phyloP scores from a whole-genome alignment of 1,140 invertebrate genomes.

The Hyles euphorbiae region DNA sequence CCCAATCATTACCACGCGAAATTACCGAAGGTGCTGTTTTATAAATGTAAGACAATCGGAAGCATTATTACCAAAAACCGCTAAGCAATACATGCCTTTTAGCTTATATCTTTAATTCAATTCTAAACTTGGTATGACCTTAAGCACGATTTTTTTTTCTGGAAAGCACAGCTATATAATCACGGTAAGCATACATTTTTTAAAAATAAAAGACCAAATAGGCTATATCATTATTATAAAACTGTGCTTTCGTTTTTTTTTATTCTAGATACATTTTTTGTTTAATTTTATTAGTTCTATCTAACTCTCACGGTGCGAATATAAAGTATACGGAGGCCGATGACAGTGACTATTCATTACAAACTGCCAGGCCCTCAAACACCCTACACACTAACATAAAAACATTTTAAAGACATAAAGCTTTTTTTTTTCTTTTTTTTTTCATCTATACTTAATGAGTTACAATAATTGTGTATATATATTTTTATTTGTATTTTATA shows the following conservation, averaged over 20 bases:
- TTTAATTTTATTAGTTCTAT: slow-evolving; percentile 51
- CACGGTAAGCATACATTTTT: slow-evolving; percentile 1
- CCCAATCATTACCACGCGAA: slow-evolving; percentile 24
- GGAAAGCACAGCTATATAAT: slow-evolving; percentile 28
- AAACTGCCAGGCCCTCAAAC: slow-evolving; percentile 41
- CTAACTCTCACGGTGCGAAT: slow-evolving; percentile 57
- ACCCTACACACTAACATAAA: slow-evolving; percentile 62
- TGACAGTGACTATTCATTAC: slow-evolving; percentile 35
- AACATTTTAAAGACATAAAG: slow-evolving; percentile 70
- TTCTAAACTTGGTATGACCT: slow-evolving; percentile 51
- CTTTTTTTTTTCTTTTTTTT: slow-evolving; percentile 63
- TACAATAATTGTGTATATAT: slow-evolving; percentile 72
- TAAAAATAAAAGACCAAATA: not conserved
- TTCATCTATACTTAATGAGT: slow-evolving; percentile 65
- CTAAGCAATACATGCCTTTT: slow-evolving; percentile 46
- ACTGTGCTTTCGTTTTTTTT: slow-evolving; percentile 29
- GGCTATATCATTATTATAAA: slow-evolving; percentile 9
- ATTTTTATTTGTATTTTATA: slow-evolving; percentile 73
- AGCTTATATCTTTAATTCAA: slow-evolving; percentile 28
- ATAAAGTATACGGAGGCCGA: slow-evolving; percentile 36
- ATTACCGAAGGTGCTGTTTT: slow-evolving; percentile 35
- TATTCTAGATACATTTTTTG: slow-evolving; percentile 48
- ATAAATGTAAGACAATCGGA: slow-evolving; percentile 36
- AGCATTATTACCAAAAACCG: slow-evolving; percentile 50
- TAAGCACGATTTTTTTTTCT: slow-evolving; percentile 47